These are phyloP conservation scores for Calameuta idolon DNA, from an alignment of 2,888 invertebrate genomes.

Conservation along the genomic window DNA sequence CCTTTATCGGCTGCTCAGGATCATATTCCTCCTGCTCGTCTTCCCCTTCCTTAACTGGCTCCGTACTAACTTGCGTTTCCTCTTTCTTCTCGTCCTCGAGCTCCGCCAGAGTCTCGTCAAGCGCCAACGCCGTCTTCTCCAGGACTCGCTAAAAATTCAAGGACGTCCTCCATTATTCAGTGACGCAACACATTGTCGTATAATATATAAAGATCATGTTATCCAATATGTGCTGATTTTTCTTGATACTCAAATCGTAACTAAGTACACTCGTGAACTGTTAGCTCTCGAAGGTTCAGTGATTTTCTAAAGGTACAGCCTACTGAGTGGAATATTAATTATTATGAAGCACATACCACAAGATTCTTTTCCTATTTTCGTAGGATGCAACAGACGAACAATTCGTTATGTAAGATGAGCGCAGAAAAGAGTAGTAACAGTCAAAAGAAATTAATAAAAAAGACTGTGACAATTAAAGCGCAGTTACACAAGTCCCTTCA, in stretches of 20 bases:
- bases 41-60: slow-evolving; percentile 51
- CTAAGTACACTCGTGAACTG: not conserved
- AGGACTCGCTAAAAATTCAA: slow-evolving; percentile 50
- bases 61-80: slow-evolving; percentile 42
- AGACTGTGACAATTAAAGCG: not conserved
- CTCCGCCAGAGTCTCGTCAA: slow-evolving; percentile 49
- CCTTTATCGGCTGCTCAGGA: slow-evolving; percentile 4
- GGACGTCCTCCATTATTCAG: not conserved
- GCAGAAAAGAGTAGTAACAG: not conserved
- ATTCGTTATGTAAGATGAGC: slow-evolving; percentile 10
- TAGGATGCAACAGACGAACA: slow-evolving; percentile 48
- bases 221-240: not conserved
- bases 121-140: slow-evolving; percentile 52
- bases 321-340: slow-evolving; percentile 5
- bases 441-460: not conserved
- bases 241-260: not conserved
- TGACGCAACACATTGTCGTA: not conserved
- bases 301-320: slow-evolving; percentile 1
- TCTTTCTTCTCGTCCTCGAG: slow-evolving; percentile 52
- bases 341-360: slow-evolving; percentile 51
- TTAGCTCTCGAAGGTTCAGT: not conserved
- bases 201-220: not conserved
- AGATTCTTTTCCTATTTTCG: slow-evolving; percentile 58
- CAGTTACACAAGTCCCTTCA: not conserved
- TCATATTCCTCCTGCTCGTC: slow-evolving; percentile 31